Evolutionary conservation across 2,888 invertebrate species (phyloP).

Genomic region (Polyploca ridens): DNA sequence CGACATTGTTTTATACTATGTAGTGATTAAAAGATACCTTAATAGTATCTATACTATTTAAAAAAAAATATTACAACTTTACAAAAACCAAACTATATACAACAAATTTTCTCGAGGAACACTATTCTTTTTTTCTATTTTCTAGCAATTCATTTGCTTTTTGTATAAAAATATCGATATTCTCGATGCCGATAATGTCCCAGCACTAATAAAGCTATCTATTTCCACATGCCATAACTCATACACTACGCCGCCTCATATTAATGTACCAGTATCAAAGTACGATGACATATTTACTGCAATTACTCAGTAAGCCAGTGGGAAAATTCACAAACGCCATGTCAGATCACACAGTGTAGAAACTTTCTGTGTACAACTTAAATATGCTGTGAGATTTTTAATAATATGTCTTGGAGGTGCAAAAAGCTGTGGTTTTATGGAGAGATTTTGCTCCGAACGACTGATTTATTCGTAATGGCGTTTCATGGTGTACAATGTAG

Average conservation of each 20-base stretch:
- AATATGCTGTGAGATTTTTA: background rate
- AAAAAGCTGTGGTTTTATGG: background rate
- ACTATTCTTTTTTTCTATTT: too few species aligned
- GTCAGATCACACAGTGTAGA: background rate
- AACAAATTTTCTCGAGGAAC: too few species aligned
- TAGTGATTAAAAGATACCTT: too few species aligned
- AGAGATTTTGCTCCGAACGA: background rate
- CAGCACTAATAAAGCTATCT: slow-evolving; percentile 30
- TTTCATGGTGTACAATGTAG: too few species aligned
- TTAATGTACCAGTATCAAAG: slow-evolving; percentile 67
- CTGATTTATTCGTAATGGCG: too few species aligned
- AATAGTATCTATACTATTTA: too few species aligned
- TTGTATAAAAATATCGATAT: background rate
- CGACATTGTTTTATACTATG: too few species aligned
- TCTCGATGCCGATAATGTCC: slow-evolving; percentile 10
- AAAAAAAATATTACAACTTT: too few species aligned
- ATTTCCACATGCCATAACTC: slow-evolving; percentile 56
- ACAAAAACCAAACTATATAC: too few species aligned
- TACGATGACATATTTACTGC: slow-evolving; percentile 69
- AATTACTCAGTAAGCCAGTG: slow-evolving; percentile 51
- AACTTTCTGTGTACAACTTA: background rate
- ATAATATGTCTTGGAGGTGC: background rate
- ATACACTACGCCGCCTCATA: slow-evolving; percentile 47
- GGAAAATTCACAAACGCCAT: background rate
- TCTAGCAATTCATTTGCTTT: too few species aligned